Evolutionary conservation across 1,140 invertebrate genomes (phyloP), one percentile per base, ranked within the genome.

Genomic region (Galleria mellonella): DNA sequence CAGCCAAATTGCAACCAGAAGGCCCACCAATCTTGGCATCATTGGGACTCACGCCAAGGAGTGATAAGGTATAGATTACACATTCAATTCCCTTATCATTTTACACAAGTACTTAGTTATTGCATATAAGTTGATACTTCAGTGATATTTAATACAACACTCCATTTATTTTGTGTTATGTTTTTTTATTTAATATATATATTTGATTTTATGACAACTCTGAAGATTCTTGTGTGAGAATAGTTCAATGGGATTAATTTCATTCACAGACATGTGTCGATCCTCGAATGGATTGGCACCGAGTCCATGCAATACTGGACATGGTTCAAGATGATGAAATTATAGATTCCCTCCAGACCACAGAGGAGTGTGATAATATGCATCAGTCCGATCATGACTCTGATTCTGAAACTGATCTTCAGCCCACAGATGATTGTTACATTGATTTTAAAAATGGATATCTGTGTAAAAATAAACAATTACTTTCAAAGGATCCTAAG

Each of bases 11-110:
- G 5, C 86, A 87, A 43, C 81, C 82, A 23, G 86, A 86, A 65
- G 86, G 86, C 12, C 86, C 86, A 38, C 84, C 86, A 40, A 87
- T 87, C 42, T 81, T 87, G 70, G 81, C 86, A 44, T 87, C 86
- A 14, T 49, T 87, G 62, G 86, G 86, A 30, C 74, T 87, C 40
- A 86, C 86, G 51, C 86, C 86, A 32, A 74, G 82, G 59, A 86
- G 83, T 79, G 84, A 87, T 76, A 87, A 87, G 86, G 86, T 87
- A 81, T 62, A 72, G 58, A 83, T 75, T 70, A 70, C 57, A 53
- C 52, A 43, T 37, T 37, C 32, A 60, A 48, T 23, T 55, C 35
- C 30, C 55, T 72, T 73, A 75, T 78, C 66, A 65, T 40, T 49
- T 47, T 47, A 51, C 38, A 37, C 27, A 48, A 55, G 46, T 32